These are phyloP conservation scores for Drosophila saltans DNA, from an alignment of 1,140 invertebrate genomes.

Conservation along the genomic window DNA sequence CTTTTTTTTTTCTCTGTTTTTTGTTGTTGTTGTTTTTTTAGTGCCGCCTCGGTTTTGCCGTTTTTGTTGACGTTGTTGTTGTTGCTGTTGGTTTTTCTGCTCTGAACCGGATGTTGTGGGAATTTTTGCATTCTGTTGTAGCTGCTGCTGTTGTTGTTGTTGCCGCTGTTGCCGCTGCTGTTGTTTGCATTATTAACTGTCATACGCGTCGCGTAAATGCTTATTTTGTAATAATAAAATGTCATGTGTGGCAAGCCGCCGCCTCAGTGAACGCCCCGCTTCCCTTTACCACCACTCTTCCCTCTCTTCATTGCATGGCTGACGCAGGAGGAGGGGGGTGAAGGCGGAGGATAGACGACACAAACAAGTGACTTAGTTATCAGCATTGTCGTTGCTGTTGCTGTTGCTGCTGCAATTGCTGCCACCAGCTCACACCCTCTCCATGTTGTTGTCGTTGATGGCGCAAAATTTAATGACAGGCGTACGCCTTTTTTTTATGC, in stretches of 20 bases:
- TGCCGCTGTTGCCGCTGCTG: conserved; percentile 44
- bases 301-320: neutral
- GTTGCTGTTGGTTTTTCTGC: conserved; percentile 53
- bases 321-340: neutral
- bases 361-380: conserved; percentile 62
- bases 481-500: conserved; percentile 71
- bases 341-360: conserved; percentile 5
- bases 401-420: conserved; percentile 29
- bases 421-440: conserved; percentile 29
- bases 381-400: conserved; percentile 35
- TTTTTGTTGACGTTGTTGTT: conserved; percentile 15
- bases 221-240: conserved; percentile 82
- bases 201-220: conserved; percentile 74
- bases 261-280: conserved; percentile 40
- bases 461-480: conserved; percentile 77
- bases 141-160: conserved; percentile 21
- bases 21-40: conserved; percentile 40
- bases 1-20: conserved; percentile 41
- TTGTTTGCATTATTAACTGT: conserved; percentile 73
- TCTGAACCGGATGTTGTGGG: conserved; percentile 77
- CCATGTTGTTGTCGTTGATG: conserved; percentile 26
- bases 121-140: conserved; percentile 72
- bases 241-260: conserved; percentile 61
- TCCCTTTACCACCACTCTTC: neutral
- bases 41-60: conserved; percentile 16